phyloP scores from a whole-genome alignment of 2,888 invertebrate species.

The Nomada hirtipes region DNA sequence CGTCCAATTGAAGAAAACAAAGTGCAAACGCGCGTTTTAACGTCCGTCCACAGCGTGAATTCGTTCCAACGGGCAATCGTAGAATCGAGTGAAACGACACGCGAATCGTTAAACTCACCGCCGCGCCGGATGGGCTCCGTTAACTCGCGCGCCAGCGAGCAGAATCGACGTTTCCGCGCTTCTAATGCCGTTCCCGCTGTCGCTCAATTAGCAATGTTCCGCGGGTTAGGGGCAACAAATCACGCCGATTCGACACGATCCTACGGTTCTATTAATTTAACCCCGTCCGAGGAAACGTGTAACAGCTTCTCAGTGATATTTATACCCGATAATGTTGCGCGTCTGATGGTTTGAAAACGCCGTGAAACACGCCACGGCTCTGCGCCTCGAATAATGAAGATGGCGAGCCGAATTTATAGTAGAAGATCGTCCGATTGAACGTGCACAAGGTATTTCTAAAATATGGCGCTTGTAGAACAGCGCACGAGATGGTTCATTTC shows the following conservation, averaged over 20 bases:
- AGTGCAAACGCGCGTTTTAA: constrained; percentile 72
- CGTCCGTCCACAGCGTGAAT: constrained; percentile 59
- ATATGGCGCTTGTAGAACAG: too few relatives aligned
- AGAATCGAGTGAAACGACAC: constrained; percentile 81
- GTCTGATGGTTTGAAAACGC: constrained; percentile 18
- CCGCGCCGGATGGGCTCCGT: constrained; percentile 72
- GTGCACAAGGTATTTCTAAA: too few relatives aligned
- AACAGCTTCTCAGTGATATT: constrained; percentile 9
- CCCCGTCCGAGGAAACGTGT: constrained; percentile 32
- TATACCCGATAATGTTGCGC: constrained; percentile 6
- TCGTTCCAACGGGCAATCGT: constrained; percentile 80
- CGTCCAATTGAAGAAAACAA: neutral
- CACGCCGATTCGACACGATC: constrained; percentile 40
- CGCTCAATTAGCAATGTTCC: constrained; percentile 44
- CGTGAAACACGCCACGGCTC: constrained; percentile 26
- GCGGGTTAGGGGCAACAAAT: constrained; percentile 33
- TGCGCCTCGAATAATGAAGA: constrained; percentile 33
- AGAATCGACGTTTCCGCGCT: constrained; percentile 52
- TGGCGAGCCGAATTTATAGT: neutral
- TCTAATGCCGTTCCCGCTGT: constrained; percentile 14
- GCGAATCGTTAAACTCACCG: constrained; percentile 75
- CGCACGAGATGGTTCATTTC: too few relatives aligned
- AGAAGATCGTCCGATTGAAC: neutral
- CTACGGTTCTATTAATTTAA: constrained; percentile 53
- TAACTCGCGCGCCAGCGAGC: constrained; percentile 63